A percentile compares a stretch with the other conserved stretches of the same genome.
Conservation (phyloP, 2,888 invertebrate genomes). For the Synanthedon formicaeformis region DNA sequence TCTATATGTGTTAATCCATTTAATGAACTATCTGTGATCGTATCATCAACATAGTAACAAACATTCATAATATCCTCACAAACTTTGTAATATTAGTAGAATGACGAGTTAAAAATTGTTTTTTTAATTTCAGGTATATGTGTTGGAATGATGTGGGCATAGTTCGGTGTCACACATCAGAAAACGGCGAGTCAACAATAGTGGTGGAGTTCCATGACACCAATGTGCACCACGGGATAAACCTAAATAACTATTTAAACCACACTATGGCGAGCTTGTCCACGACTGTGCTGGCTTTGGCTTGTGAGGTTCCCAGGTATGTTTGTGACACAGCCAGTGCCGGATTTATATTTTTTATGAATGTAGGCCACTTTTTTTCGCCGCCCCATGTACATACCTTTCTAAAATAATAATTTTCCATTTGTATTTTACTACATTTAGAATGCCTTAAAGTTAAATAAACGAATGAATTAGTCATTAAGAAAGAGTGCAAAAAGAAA, state of each 20-base stretch:
- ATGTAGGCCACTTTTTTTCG: too few species aligned
- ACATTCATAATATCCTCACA: not conserved
- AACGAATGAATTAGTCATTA: too few species aligned
- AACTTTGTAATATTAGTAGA: not conserved
- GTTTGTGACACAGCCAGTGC: too few species aligned
- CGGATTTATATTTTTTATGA: too few species aligned
- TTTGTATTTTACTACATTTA: too few species aligned
- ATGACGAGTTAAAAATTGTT: not conserved
- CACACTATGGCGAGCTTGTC: slow-evolving; percentile 92
- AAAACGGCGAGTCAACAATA: slow-evolving; percentile 81
- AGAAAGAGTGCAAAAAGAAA: too few species aligned
- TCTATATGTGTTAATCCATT: too few species aligned
- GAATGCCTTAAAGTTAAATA: too few species aligned
- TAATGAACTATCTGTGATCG: too few species aligned
- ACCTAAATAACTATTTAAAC: slow-evolving; percentile 85
- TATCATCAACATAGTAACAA: not conserved
- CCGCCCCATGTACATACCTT: too few species aligned
- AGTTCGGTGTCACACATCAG: slow-evolving; percentile 81
- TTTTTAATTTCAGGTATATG: slow-evolving; percentile 66
- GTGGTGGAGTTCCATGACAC: slow-evolving; percentile 97
- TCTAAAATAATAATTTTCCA: too few species aligned
- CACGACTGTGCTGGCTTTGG: slow-evolving; percentile 81
- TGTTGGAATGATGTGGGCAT: slow-evolving; percentile 96
- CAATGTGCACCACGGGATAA: slow-evolving; percentile 88
- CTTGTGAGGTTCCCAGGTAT: slow-evolving; percentile 78